Evolutionary conservation across 1,140 invertebrate species (phyloP).

Genomic region (Procambarus clarkii): DNA sequence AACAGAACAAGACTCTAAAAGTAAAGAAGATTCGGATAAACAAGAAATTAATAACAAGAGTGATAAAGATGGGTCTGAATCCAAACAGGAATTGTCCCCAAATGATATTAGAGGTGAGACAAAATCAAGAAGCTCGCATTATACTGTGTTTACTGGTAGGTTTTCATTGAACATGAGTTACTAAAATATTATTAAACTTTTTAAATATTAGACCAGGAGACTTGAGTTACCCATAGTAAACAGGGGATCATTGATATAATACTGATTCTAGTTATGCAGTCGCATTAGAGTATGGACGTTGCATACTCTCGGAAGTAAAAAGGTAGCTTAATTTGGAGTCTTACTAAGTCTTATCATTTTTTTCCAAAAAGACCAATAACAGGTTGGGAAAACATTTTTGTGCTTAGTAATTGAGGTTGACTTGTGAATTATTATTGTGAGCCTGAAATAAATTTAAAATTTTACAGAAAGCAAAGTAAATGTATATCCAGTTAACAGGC

Average conservation of each 20-base stretch:
- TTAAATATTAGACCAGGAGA: background rate
- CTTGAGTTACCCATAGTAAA: no score
- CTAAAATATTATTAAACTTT: background rate
- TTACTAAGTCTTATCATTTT: no score
- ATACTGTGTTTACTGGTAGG: no score
- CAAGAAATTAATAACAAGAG: background rate
- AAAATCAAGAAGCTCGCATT: background rate
- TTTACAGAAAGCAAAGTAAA: no score
- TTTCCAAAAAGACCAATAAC: no score
- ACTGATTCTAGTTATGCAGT: background rate
- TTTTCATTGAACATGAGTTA: background rate
- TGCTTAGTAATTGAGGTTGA: no score
- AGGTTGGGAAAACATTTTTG: no score
- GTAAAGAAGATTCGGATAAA: background rate
- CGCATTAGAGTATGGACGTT: background rate
- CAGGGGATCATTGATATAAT: background rate
- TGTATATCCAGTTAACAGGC: no score
- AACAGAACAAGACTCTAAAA: background rate
- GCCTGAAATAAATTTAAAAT: no score
- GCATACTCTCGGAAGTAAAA: background rate
- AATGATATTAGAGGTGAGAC: constrained; percentile 27
- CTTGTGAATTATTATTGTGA: no score
- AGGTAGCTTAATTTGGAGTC: no score
- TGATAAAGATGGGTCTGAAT: background rate
- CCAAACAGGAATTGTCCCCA: background rate